Base-by-base conservation (phyloP, 2,888 invertebrate species). In the Asteroscopus sphinx region DNA sequence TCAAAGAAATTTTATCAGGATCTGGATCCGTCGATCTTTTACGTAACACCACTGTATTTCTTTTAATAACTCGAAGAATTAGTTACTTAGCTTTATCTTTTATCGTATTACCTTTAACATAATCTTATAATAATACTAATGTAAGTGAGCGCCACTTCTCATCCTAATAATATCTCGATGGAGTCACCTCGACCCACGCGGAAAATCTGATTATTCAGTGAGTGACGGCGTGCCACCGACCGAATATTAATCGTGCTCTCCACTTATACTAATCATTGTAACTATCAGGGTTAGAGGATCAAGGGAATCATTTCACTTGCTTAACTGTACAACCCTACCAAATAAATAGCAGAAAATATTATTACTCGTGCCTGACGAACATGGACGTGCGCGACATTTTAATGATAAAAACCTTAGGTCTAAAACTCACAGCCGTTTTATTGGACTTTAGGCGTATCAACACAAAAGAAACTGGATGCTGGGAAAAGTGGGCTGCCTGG, bases 161-260 rank as follows among this genome's bases (percentile, higher is more conserved):
- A 68, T 74, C 68, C 69, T 75, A 81, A 81, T 80, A 82, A 78
- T 77, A 81, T 83, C 78, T 80, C 79, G 67, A 70, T 80, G 79
- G 80, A 82, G 77, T 74, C 80, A 76, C 77, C 76, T 76, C 80
- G 78, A 83, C 79, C 79, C 80, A 70, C 77, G 75, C 76, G 71
- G 78, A 77, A 87, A 89, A 88, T 87, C 85, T 84, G 87, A 88
- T 89, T 89, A 89, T 83, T 76, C 81, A 69, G 73, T 81, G 84
- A 83, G 78, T 80, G 83, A 81, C 78, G 81, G 78, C 82, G 81
- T 72, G 73, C 77, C 78, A 73, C 81, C 76, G 64, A 70, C 83
- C 80, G 90, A 89, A 89, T 89, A 87, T 85, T 88, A 88, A 88
- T 84, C 75, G 76, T 45, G 76, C 74, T 74, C 77, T 79, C 78